A percentile compares a stretch with the other conserved stretches of the same genome.
Conservation (phyloP, 2,888 invertebrate genomes). For the Onthophagus sagittarius region DNA sequence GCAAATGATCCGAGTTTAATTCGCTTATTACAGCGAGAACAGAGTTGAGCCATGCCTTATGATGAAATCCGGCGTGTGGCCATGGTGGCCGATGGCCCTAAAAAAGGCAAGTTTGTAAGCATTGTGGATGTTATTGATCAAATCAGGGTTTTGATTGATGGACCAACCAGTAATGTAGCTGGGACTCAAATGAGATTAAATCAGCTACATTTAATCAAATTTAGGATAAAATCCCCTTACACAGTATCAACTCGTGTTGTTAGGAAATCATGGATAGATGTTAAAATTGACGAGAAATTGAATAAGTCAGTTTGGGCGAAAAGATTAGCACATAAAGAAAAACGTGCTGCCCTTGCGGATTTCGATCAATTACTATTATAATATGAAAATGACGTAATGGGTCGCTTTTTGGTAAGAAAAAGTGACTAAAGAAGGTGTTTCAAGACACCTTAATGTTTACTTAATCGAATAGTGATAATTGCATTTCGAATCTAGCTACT, state of each 20-base stretch:
- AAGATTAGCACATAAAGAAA: constrained; percentile 80
- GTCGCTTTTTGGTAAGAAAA: constrained; percentile 56
- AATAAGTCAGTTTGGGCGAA: constrained; percentile 84
- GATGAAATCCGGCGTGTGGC: constrained; percentile 96
- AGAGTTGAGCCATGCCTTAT: too few relatives aligned
- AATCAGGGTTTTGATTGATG: constrained; percentile 90
- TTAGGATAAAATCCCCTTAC: constrained; percentile 79
- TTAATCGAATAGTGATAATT: too few relatives aligned
- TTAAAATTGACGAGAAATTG: constrained; percentile 86
- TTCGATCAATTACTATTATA: constrained; percentile 79
- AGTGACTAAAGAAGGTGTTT: constrained; percentile 55
- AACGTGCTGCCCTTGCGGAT: constrained; percentile 82
- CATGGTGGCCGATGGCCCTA: constrained; percentile 84
- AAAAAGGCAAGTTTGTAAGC: constrained; percentile 87
- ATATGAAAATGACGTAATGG: constrained; percentile 66
- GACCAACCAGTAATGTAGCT: constrained; percentile 80
- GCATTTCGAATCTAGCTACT: too few relatives aligned
- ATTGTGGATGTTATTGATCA: too few relatives aligned
- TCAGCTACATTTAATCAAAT: constrained; percentile 90
- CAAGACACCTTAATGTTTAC: too few relatives aligned
- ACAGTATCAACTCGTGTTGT: constrained; percentile 84
- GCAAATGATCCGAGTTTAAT: too few relatives aligned
- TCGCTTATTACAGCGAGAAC: too few relatives aligned
- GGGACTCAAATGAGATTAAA: constrained; percentile 76
- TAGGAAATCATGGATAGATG: constrained; percentile 84